Conservation (phyloP, 2,888 invertebrate species). For the Hemicrepidius hirtus region DNA sequence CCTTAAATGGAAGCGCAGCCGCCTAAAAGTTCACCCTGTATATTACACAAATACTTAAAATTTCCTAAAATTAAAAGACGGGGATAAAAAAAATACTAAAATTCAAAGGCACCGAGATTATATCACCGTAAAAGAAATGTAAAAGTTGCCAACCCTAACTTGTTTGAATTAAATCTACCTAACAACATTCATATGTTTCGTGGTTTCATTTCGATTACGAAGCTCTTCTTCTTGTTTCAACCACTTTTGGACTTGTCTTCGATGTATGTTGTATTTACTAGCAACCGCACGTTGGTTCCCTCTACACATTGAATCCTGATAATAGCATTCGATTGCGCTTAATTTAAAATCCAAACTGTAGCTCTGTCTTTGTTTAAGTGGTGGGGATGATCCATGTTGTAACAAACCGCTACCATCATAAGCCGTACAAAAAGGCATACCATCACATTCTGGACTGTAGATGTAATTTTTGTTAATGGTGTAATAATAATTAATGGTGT, state of each 20-base stretch:
- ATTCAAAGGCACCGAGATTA: slow-evolving; percentile 27
- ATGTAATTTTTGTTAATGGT: slow-evolving; percentile 66
- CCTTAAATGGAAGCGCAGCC: no score
- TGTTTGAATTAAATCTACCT: slow-evolving; percentile 30
- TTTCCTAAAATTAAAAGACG: not conserved
- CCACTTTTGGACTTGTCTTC: slow-evolving; percentile 76
- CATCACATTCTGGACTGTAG: slow-evolving; percentile 58
- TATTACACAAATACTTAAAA: not conserved
- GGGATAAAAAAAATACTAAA: not conserved
- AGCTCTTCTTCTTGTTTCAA: slow-evolving; percentile 73
- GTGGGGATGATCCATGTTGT: slow-evolving; percentile 47
- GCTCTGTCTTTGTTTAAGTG: slow-evolving; percentile 68
- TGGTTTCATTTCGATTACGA: slow-evolving; percentile 65
- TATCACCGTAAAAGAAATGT: not conserved
- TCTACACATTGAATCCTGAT: slow-evolving; percentile 73
- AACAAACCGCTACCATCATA: slow-evolving; percentile 60
- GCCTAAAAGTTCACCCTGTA: no score
- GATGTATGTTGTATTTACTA: slow-evolving; percentile 72
- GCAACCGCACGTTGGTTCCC: slow-evolving; percentile 73
- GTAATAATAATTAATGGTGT: slow-evolving; percentile 71
- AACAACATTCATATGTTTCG: slow-evolving; percentile 64
- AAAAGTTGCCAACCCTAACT: slow-evolving; percentile 15
- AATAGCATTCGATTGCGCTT: slow-evolving; percentile 74
- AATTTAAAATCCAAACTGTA: slow-evolving; percentile 75
- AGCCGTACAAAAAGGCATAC: slow-evolving; percentile 51